Evolutionary conservation across 2,888 invertebrate species (phyloP).

Genomic region (Muschampia plurimacula): DNA sequence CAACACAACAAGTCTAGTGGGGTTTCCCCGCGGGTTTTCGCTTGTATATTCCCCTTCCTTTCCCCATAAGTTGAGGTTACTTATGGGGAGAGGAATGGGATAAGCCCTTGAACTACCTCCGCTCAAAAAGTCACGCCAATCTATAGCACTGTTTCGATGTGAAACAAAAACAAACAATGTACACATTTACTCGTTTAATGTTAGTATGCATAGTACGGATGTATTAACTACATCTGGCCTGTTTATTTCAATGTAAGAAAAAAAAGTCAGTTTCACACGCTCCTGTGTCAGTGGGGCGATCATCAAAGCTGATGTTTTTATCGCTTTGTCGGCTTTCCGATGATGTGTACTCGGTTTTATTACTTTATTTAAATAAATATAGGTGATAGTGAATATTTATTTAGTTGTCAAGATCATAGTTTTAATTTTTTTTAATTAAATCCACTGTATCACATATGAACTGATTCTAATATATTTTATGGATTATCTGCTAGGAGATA

Average conservation of each 20-base stretch:
- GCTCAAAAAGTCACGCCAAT: too few relatives aligned
- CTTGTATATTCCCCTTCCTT: too few relatives aligned
- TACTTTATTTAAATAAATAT: constrained; percentile 16
- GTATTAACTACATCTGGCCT: neutral
- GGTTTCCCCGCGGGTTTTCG: too few relatives aligned
- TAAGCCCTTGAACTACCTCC: too few relatives aligned
- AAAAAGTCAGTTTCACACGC: constrained; percentile 21
- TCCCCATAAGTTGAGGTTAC: too few relatives aligned
- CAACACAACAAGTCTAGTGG: too few relatives aligned
- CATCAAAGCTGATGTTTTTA: constrained; percentile 15
- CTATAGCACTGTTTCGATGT: too few relatives aligned
- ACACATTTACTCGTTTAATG: too few relatives aligned
- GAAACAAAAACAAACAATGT: too few relatives aligned
- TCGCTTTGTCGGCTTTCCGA: constrained; percentile 9
- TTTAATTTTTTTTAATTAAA: too few relatives aligned
- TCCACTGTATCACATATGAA: neutral
- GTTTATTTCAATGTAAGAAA: neutral
- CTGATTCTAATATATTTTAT: constrained; percentile 10
- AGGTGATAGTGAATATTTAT: neutral
- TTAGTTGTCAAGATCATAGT: too few relatives aligned
- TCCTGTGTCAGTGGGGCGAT: constrained; percentile 19
- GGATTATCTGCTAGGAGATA: constrained; percentile 7
- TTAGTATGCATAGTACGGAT: neutral
- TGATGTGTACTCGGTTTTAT: constrained; percentile 3
- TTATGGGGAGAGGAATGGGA: too few relatives aligned